phyloP scores from a whole-genome alignment of 2,888 invertebrate genomes.

The Serrognathus titanus region DNA sequence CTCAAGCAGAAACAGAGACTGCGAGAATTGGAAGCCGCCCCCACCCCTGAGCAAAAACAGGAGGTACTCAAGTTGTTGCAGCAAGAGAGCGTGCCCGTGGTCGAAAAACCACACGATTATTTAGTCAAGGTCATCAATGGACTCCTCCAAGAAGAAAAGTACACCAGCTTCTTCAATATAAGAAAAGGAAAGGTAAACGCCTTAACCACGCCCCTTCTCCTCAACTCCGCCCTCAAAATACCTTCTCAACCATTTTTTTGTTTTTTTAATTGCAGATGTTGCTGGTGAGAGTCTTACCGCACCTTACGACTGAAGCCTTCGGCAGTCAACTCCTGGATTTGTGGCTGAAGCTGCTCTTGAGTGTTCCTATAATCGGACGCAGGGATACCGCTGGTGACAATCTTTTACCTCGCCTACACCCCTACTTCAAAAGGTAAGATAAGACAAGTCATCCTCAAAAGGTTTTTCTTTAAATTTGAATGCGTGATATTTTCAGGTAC shows the following conservation, averaged over 20 bases:
- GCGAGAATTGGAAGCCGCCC: slow-evolving; percentile 56
- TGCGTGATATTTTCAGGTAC: slow-evolving; percentile 32
- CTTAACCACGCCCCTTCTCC: neutral
- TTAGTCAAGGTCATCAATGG: slow-evolving; percentile 64
- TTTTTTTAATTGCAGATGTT: slow-evolving; percentile 54
- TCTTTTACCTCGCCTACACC: slow-evolving; percentile 54
- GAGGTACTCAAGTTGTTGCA: slow-evolving; percentile 54
- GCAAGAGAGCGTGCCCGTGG: slow-evolving; percentile 51
- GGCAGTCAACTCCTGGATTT: slow-evolving; percentile 52
- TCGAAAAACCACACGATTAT: slow-evolving; percentile 55
- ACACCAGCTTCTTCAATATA: slow-evolving; percentile 70
- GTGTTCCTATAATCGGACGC: slow-evolving; percentile 57
- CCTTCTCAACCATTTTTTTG: slow-evolving; percentile 13
- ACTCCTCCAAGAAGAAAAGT: slow-evolving; percentile 64
- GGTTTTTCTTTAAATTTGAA: too few species aligned
- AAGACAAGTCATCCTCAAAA: too few species aligned
- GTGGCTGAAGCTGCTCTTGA: slow-evolving; percentile 60
- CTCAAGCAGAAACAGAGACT: slow-evolving; percentile 44
- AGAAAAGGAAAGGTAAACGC: slow-evolving; percentile 73
- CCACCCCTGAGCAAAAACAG: slow-evolving; percentile 54
- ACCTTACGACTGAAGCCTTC: slow-evolving; percentile 52
- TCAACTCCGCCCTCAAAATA: neutral
- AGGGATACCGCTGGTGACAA: slow-evolving; percentile 54
- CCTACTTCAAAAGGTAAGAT: slow-evolving; percentile 58
- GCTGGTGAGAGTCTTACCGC: slow-evolving; percentile 64